A percentile compares a stretch with the other conserved stretches of the same genome.
phyloP scores from a whole-genome alignment of 2,888 invertebrate species.

The Mesorhabditis belari region DNA sequence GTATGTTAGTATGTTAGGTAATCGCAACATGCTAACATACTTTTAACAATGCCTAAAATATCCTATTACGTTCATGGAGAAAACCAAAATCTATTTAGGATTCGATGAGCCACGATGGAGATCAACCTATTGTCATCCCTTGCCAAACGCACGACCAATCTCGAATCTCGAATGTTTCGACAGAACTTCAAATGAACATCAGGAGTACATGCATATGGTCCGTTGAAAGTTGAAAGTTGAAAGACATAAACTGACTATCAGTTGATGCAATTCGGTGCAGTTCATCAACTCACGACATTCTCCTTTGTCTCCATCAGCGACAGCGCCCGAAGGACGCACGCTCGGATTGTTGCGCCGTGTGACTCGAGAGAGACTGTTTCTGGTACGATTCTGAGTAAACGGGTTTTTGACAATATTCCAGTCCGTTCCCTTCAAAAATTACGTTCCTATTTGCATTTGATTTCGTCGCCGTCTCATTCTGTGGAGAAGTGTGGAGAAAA shows the following conservation, averaged over 20 bases:
- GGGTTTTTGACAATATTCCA: too few relatives aligned
- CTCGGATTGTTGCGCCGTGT: conserved; percentile 41
- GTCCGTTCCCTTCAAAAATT: too few relatives aligned
- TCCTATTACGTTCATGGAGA: background rate
- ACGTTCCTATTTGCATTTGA: too few relatives aligned
- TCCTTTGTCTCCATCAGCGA: conserved; percentile 48
- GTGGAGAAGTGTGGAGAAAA: too few relatives aligned
- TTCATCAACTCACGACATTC: conserved; percentile 52
- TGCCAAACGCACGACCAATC: background rate
- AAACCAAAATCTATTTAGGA: too few relatives aligned
- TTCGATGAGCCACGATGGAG: background rate
- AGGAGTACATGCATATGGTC: background rate
- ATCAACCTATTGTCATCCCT: background rate
- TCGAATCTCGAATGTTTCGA: background rate
- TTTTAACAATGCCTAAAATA: too few relatives aligned
- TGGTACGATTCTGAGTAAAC: background rate
- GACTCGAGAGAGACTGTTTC: background rate
- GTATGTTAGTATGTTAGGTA: too few relatives aligned
- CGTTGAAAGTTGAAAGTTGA: too few relatives aligned
- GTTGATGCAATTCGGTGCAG: conserved; percentile 50
- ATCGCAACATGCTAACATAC: too few relatives aligned
- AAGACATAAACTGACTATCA: too few relatives aligned
- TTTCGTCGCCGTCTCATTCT: too few relatives aligned
- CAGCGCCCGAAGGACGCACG: conserved; percentile 37
- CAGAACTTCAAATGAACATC: background rate